phyloP scores from a whole-genome alignment of 2,888 invertebrate species.

The Agrotis exclamationis region DNA sequence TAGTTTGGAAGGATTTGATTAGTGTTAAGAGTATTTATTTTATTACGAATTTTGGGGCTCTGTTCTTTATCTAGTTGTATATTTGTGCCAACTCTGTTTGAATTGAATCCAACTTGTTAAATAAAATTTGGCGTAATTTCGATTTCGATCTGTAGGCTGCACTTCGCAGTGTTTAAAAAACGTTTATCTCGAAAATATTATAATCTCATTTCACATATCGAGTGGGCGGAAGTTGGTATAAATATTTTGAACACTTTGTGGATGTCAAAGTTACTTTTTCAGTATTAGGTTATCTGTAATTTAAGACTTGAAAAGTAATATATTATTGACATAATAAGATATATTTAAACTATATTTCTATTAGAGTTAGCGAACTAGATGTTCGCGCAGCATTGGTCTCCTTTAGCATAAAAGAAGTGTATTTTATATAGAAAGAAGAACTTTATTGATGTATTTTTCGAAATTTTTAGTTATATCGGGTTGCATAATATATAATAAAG shows the following conservation, averaged over 20 bases:
- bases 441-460: constrained; percentile 81
- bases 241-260: constrained; percentile 71
- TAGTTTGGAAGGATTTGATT: constrained; percentile 86
- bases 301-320: constrained; percentile 87
- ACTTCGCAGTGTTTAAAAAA: constrained; percentile 31
- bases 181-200: constrained; percentile 43
- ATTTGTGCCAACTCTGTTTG: constrained; percentile 86
- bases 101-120: constrained; percentile 53
- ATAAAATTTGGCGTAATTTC: constrained; percentile 47
- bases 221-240: constrained; percentile 79
- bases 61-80: constrained; percentile 77
- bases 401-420: constrained; percentile 76
- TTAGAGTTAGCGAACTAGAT: constrained; percentile 66
- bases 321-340: constrained; percentile 75
- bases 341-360: constrained; percentile 71
- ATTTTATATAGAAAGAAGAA: constrained; percentile 80
- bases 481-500: constrained; percentile 69
- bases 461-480: constrained; percentile 77
- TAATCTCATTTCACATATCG: constrained; percentile 79
- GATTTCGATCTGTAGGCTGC: constrained; percentile 44
- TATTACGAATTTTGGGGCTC: constrained; percentile 77
- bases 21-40: constrained; percentile 85
- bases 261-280: constrained; percentile 84
- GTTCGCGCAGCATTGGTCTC: constrained; percentile 78
- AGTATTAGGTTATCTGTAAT: constrained; percentile 86